Evolutionary conservation across 1,140 invertebrate species (phyloP), one percentile per base, ranked within the genome.

Genomic region (Sminthurides bifidus): DNA sequence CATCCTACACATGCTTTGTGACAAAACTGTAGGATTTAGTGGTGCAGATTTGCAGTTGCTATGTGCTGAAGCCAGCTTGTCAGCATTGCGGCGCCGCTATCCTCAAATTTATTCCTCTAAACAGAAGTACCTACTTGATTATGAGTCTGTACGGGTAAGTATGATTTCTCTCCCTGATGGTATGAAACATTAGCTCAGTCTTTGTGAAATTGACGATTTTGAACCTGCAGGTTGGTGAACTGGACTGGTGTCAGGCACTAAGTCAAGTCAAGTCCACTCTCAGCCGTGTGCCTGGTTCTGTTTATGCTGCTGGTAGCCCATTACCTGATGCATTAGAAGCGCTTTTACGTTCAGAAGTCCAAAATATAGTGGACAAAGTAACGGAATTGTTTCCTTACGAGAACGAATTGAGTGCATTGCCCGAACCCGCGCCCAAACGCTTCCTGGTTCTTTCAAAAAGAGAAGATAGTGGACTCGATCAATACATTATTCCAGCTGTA

Each of bases 71-170:
- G 84, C 88, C 60, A 87, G 88, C 1, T 79, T 92, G 60, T 81
- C 82, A 65, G 85, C 87, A 35, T 73, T 94, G 46, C 74, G 84
- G 56, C 73, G 87, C 68, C 81, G 82, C 1, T 94, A 91, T 72
- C 91, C 91, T 1, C 90, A 95, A 76, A 92, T 93, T 63, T 95
- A 94, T 69, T 75, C 78, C 45, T 83, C 83, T 23, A 82, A 79
- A 48, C 77, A 89, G 64, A 84, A 86, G 64, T 72, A 93, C 26
- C 70, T 87, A 12, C 75, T 95, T 15, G 81, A 93, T 73, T 79
- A 85, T 4, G 75, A 81, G 49, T 78, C 80, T 55, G 81, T 90
- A 17, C 76, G 79, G 67, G 82, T 92, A 70, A 74, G 21, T 2
- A 6, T 40, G 12, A 21, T n/a, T 23, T 52, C 4, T 23, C 19